Evolutionary conservation across 2,888 invertebrate genomes (phyloP).

Genomic region (Phalangium opilio): DNA sequence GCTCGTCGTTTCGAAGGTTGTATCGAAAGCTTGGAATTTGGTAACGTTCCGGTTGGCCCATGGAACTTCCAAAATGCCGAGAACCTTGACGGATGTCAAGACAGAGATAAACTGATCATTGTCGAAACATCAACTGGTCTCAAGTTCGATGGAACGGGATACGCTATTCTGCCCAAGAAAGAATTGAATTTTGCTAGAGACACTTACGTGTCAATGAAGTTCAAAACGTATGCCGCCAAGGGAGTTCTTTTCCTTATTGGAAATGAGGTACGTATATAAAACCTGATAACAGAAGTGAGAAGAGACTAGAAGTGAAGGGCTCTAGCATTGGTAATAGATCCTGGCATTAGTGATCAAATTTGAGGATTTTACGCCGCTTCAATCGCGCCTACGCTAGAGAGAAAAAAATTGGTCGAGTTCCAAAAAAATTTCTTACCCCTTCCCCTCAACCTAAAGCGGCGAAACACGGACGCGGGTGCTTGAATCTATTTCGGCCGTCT

Average conservation of each 20-base stretch:
- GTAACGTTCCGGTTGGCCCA: slow-evolving; percentile 73
- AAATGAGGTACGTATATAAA: slow-evolving; percentile 38
- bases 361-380: too few relatives aligned
- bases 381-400: too few relatives aligned
- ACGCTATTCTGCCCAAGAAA: slow-evolving; percentile 52
- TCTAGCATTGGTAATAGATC: too few relatives aligned
- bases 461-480: too few relatives aligned
- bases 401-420: too few relatives aligned
- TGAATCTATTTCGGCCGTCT: too few relatives aligned
- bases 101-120: slow-evolving; percentile 52
- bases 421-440: too few relatives aligned
- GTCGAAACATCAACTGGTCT: slow-evolving; percentile 57
- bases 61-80: slow-evolving; percentile 83
- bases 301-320: too few relatives aligned
- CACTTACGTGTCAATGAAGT: slow-evolving; percentile 54
- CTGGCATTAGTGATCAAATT: too few relatives aligned
- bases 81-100: slow-evolving; percentile 47
- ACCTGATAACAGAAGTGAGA: too few relatives aligned
- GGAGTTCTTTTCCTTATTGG: slow-evolving; percentile 78
- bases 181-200: slow-evolving; percentile 23
- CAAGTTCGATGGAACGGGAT: slow-evolving; percentile 78
- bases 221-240: slow-evolving; percentile 69
- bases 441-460: too few relatives aligned
- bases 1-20: slow-evolving; percentile 65
- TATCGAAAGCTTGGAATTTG: slow-evolving; percentile 78